Evolutionary conservation across 2,113 vertebrate genomes (phyloP).

Genomic region (Clarias magur): DNA sequence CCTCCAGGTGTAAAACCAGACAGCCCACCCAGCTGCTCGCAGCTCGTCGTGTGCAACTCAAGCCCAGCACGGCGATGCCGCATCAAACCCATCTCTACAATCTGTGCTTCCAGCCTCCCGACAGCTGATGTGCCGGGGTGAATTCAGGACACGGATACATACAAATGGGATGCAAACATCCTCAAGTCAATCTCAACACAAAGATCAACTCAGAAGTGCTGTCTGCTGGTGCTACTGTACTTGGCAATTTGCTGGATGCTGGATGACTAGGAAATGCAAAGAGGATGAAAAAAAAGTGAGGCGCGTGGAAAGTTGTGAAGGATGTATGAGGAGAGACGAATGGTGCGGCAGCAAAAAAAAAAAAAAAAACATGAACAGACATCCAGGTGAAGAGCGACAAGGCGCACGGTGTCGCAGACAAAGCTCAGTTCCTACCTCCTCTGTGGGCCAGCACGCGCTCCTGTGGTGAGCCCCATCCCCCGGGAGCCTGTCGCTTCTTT

Average conservation of each 20-base stretch:
- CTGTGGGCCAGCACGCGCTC: conserved; percentile 71
- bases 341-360: background rate
- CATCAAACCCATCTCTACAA: background rate
- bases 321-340: background rate
- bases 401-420: conserved; percentile 61
- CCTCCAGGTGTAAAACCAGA: conserved; percentile 15
- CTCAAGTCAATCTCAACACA: background rate
- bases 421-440: conserved; percentile 76
- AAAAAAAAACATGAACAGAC: conserved; percentile 20
- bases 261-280: background rate
- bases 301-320: background rate
- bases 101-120: background rate
- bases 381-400: background rate
- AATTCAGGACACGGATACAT: background rate
- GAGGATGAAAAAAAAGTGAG: background rate
- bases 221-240: background rate
- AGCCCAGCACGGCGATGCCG: background rate
- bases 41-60: conserved; percentile 6
- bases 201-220: background rate
- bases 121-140: background rate
- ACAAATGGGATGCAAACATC: background rate
- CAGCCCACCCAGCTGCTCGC: conserved; percentile 24
- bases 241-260: background rate
- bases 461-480: conserved; percentile 79
- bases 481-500: conserved; percentile 73